Evolutionary conservation across 2,888 invertebrate species (phyloP).

Genomic region (Melanotus villosus): DNA sequence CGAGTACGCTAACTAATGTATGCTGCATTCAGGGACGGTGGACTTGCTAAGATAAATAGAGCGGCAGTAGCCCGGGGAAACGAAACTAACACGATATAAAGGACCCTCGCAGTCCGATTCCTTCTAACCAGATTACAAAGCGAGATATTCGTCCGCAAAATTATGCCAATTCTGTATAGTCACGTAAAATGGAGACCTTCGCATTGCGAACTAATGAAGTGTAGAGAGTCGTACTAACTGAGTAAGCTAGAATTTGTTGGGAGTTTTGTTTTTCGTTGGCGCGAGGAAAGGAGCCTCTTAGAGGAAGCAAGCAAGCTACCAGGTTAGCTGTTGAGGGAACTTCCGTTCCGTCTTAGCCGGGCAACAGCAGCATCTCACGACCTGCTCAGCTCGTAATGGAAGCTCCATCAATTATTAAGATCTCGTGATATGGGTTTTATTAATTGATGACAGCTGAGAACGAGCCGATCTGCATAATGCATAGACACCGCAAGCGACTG

Average conservation of each 20-base stretch:
- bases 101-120: conserved; percentile 61
- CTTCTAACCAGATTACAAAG: conserved; percentile 65
- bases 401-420: conserved; percentile 67
- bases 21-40: conserved; percentile 60
- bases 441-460: conserved; percentile 69
- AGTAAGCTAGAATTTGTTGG: conserved; percentile 18
- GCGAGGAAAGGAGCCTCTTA: neutral
- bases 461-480: conserved; percentile 66
- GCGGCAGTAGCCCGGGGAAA: conserved; percentile 65
- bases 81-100: conserved; percentile 67
- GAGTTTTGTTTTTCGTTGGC: conserved; percentile 12
- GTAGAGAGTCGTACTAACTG: neutral
- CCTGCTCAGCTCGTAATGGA: conserved; percentile 61
- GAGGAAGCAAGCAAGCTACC: too few relatives aligned
- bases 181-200: conserved; percentile 49
- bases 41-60: conserved; percentile 68
- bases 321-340: conserved; percentile 37
- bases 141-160: conserved; percentile 60
- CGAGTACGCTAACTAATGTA: conserved; percentile 63
- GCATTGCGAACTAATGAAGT: conserved; percentile 27
- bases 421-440: conserved; percentile 69
- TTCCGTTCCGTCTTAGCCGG: conserved; percentile 47
- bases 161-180: conserved; percentile 54
- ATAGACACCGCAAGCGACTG: conserved; percentile 56
- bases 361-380: conserved; percentile 41